Evolutionary conservation across 2,888 invertebrate species (phyloP).

Genomic region (Polietes domitor): DNA sequence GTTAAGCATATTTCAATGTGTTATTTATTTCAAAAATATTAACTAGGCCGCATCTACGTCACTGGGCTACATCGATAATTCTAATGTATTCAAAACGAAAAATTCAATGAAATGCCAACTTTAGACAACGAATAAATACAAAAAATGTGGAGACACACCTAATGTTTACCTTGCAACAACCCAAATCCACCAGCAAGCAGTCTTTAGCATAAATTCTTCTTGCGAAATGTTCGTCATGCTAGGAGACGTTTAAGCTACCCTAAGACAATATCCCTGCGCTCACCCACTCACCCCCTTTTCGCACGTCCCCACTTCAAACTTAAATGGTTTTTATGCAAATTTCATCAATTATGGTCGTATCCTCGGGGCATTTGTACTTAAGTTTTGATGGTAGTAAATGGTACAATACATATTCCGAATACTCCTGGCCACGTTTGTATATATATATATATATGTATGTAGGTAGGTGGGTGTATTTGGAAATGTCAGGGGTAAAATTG

Average conservation of each 20-base stretch:
- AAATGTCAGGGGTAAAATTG: background rate
- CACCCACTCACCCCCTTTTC: background rate
- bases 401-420: background rate
- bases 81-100: no score
- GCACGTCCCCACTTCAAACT: background rate
- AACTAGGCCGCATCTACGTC: no score
- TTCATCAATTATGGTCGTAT: slow-evolving; percentile 41
- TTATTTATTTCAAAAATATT: no score
- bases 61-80: no score
- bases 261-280: background rate
- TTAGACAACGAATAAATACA: no score
- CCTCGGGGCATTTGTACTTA: slow-evolving; percentile 43
- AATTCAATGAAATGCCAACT: no score
- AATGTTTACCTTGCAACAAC: background rate
- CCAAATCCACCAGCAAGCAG: background rate
- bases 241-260: background rate
- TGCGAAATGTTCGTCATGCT: background rate
- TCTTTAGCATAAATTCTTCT: slow-evolving; percentile 18
- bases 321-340: slow-evolving; percentile 43
- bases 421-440: no score
- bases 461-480: background rate
- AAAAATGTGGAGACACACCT: background rate
- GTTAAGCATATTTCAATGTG: no score
- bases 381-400: slow-evolving; percentile 6
- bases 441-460: no score